Conservation (phyloP, 2,888 invertebrate species). For the Nymphalis urticae region DNA sequence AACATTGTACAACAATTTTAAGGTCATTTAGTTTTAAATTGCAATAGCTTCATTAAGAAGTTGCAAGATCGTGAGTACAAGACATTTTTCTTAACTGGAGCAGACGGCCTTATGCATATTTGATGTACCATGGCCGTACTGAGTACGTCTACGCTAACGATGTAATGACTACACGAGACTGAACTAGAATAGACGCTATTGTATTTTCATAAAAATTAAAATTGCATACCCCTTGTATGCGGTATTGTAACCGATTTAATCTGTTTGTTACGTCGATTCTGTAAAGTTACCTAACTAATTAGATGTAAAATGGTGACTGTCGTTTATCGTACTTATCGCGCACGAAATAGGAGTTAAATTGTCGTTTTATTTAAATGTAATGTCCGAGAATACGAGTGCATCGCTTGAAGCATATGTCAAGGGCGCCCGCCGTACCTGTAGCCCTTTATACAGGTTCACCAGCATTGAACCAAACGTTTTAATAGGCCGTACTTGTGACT, state of each 20-base stretch:
- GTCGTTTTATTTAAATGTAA: slow-evolving; percentile 35
- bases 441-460: slow-evolving; percentile 28
- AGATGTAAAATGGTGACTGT: slow-evolving; percentile 24
- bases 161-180: slow-evolving; percentile 26
- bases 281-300: slow-evolving; percentile 45
- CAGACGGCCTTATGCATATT: slow-evolving; percentile 63
- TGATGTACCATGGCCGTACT: slow-evolving; percentile 44
- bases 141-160: slow-evolving; percentile 27
- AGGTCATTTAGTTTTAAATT: slow-evolving; percentile 31
- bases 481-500: slow-evolving; percentile 35
- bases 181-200: slow-evolving; percentile 30
- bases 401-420: slow-evolving; percentile 59
- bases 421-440: slow-evolving; percentile 50
- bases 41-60: slow-evolving; percentile 50
- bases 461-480: slow-evolving; percentile 36
- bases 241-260: slow-evolving; percentile 35
- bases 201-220: slow-evolving; percentile 37
- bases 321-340: slow-evolving; percentile 44
- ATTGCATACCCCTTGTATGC: slow-evolving; percentile 28
- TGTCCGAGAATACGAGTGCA: slow-evolving; percentile 37
- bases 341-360: slow-evolving; percentile 40
- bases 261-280: slow-evolving; percentile 44
- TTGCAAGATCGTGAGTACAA: slow-evolving; percentile 51
- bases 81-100: slow-evolving; percentile 60
- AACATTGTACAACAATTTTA: not conserved